A percentile compares a stretch with the other conserved stretches of the same genome.
These are phyloP conservation scores for Drosophila vallismaia DNA, from an alignment of 2,888 invertebrate species.

Conservation along the genomic window DNA sequence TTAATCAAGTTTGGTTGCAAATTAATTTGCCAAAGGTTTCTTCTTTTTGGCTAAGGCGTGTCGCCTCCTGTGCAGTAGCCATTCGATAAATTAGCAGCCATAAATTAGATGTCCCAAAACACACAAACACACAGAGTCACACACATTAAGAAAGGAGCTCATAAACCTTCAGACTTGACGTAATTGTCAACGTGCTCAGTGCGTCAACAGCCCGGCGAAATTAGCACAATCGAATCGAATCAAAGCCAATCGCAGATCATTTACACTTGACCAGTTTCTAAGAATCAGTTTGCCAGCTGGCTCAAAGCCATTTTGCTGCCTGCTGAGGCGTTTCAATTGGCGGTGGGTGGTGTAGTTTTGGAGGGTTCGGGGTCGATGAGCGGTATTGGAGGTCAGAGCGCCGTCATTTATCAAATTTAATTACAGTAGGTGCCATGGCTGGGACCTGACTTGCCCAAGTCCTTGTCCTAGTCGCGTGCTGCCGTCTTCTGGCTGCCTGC, in stretches of 20 bases:
- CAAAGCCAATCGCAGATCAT: conserved; percentile 52
- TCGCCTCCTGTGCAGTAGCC: conserved; percentile 2
- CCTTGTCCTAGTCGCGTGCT: conserved; percentile 14
- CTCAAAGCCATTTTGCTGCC: conserved; percentile 24
- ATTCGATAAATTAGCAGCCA: conserved; percentile 46
- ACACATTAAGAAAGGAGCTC: conserved; percentile 29
- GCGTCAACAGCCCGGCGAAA: conserved; percentile 42
- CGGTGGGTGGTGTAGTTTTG: neutral
- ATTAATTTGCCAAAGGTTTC: conserved; percentile 52
- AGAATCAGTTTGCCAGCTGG: conserved; percentile 41
- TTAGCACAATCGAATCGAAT: conserved; percentile 50
- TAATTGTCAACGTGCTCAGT: conserved; percentile 42
- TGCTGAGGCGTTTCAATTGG: neutral
- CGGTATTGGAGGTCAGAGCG: conserved; percentile 8
- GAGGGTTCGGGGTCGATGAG: neutral
- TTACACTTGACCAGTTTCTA: conserved; percentile 49
- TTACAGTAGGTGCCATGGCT: conserved; percentile 37
- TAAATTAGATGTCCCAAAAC: conserved; percentile 37
- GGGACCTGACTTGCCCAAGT: conserved; percentile 6
- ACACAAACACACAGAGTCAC: conserved; percentile 2
- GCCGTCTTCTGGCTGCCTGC: neutral
- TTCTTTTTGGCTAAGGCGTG: conserved; percentile 8
- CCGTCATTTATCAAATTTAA: conserved; percentile 57
- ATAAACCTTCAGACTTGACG: conserved; percentile 25
- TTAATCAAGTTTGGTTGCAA: conserved; percentile 54